Evolutionary conservation across 2,797 vertebrate genomes (phyloP).

Genomic region (Falco biarmicus): DNA sequence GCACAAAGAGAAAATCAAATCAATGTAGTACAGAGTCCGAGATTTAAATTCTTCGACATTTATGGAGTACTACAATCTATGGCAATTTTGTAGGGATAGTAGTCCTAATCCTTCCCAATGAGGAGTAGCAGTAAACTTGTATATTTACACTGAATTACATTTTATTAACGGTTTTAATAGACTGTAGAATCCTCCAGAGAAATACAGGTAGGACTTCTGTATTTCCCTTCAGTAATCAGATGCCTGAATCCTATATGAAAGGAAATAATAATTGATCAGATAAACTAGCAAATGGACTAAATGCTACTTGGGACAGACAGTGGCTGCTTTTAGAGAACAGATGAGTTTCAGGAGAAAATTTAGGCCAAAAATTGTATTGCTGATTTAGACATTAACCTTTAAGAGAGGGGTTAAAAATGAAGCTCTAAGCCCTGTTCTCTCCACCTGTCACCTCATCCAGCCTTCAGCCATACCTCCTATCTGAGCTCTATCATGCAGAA

Average conservation of each 20-base stretch:
- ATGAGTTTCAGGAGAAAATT: not conserved
- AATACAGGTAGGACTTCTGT: not conserved
- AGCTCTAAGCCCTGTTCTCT: not conserved
- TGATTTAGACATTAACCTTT: not conserved
- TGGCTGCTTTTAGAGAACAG: not conserved
- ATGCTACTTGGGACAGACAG: not conserved
- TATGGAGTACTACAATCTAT: not conserved
- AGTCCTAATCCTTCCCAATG: not conserved
- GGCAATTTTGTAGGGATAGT: not conserved
- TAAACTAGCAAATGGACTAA: not conserved
- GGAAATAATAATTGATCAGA: not conserved
- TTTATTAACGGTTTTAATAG: not conserved
- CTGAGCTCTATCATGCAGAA: not conserved
- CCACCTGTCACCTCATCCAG: not conserved
- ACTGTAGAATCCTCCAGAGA: not conserved
- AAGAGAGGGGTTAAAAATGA: not conserved
- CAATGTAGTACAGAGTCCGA: not conserved
- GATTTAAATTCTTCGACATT: not conserved
- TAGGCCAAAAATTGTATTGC: not conserved
- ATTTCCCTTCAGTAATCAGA: not conserved
- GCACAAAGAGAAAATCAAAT: constrained; percentile 45
- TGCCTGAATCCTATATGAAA: not conserved
- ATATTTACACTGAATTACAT: not conserved
- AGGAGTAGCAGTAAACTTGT: not conserved
- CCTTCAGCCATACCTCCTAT: not conserved